These are phyloP conservation scores for Lycophotia porphyrea DNA, from an alignment of 2,888 invertebrate genomes.

Conservation along the genomic window DNA sequence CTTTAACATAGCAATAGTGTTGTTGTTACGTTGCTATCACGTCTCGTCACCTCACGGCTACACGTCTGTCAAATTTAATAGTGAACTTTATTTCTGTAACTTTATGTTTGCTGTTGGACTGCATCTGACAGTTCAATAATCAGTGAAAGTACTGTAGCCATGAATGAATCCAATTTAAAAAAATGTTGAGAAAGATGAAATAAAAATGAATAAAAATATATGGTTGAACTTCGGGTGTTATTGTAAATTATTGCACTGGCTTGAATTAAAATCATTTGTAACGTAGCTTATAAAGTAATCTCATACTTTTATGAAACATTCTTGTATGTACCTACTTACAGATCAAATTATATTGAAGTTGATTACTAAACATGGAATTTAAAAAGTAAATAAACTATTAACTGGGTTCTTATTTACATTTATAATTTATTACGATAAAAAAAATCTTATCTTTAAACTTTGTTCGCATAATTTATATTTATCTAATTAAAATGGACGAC, in stretches of 20 bases:
- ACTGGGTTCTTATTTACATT: not conserved
- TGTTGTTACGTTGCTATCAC: not conserved
- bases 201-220: slow-evolving; percentile 3
- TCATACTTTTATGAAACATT: not conserved
- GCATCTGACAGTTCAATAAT: not conserved
- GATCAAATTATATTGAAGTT: slow-evolving; percentile 12
- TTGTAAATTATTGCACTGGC: slow-evolving; percentile 14
- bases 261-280: slow-evolving; percentile 16
- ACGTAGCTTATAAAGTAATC: not conserved
- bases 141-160: not conserved
- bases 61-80: not conserved
- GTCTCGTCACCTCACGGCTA: too few relatives aligned
- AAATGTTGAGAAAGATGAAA: slow-evolving; percentile 1
- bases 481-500: not conserved
- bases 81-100: not conserved
- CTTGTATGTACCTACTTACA: not conserved
- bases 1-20: not conserved
- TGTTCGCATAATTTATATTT: not conserved
- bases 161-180: slow-evolving; percentile 47
- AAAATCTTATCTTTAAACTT: too few relatives aligned
- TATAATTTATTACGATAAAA: not conserved
- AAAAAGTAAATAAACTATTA: slow-evolving; percentile 13
- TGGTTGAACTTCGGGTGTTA: not conserved
- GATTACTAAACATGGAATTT: slow-evolving; percentile 6
- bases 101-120: not conserved